These are phyloP conservation scores for Gymnarchus niloticus DNA, from an alignment of 2,113 vertebrate species.

Conservation along the genomic window DNA sequence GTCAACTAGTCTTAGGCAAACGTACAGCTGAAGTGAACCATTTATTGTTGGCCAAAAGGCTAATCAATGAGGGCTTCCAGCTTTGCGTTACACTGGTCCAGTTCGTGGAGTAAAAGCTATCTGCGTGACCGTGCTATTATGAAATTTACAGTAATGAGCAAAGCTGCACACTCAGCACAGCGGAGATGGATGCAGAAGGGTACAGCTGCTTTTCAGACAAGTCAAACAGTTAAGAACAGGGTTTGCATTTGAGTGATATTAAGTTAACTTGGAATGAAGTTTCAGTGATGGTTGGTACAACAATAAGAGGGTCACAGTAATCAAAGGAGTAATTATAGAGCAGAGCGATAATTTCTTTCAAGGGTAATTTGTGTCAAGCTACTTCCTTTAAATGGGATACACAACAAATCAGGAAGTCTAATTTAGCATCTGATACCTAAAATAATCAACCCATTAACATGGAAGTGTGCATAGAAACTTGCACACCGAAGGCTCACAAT, in stretches of 20 bases:
- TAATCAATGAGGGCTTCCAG: background rate
- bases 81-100: background rate
- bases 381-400: background rate
- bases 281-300: background rate
- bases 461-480: background rate
- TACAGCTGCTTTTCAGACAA: background rate
- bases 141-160: background rate
- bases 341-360: background rate
- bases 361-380: constrained; percentile 11
- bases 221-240: background rate
- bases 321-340: background rate
- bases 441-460: background rate
- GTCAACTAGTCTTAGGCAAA: background rate
- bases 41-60: background rate
- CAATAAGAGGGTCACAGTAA: constrained; percentile 4
- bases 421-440: background rate
- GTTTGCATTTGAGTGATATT: background rate
- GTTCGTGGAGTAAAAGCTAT: background rate
- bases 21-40: background rate
- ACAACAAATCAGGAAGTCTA: background rate
- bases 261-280: background rate
- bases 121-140: background rate
- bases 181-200: background rate
- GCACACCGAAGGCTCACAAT: background rate
- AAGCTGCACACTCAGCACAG: background rate